These are phyloP conservation scores for Achatina immaculata DNA, from an alignment of 1,140 invertebrate species.

Conservation along the genomic window DNA sequence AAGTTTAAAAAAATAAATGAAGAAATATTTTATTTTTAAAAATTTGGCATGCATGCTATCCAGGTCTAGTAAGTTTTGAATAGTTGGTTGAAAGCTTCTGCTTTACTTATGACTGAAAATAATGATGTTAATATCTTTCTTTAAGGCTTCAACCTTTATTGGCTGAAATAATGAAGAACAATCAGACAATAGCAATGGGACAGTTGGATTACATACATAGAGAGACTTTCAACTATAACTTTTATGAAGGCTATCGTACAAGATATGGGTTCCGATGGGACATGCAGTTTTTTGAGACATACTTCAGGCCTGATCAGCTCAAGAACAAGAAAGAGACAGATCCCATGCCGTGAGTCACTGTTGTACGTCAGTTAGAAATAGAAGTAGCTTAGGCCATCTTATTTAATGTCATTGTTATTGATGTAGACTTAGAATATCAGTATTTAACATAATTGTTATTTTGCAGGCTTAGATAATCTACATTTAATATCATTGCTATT, in stretches of 20 bases:
- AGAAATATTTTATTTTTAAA: too few species aligned
- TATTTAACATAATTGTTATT: neutral
- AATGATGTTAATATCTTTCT: too few species aligned
- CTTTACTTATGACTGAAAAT: too few species aligned
- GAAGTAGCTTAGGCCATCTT: neutral
- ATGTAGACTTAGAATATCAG: neutral
- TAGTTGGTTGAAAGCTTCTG: too few species aligned
- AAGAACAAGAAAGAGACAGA: conserved; percentile 46
- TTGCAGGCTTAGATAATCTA: too few species aligned
- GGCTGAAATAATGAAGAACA: conserved; percentile 87
- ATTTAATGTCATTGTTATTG: neutral
- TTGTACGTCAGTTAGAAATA: neutral
- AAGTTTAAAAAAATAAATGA: too few species aligned
- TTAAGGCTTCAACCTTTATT: conserved; percentile 93
- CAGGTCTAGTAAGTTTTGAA: too few species aligned
- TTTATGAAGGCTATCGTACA: conserved; percentile 59
- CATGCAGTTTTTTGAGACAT: conserved; percentile 61
- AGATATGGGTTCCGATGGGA: conserved; percentile 66
- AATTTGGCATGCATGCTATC: too few species aligned
- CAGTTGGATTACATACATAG: conserved; percentile 62
- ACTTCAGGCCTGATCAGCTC: conserved; percentile 57
- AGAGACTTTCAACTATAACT: conserved; percentile 60
- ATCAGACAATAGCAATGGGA: conserved; percentile 77
- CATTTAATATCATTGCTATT: too few species aligned
- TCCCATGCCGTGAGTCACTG: conserved; percentile 52